A percentile compares a stretch with the other conserved stretches of the same genome.
phyloP scores from a whole-genome alignment of 2,113 vertebrate genomes.

The Sapayoa aenigma region DNA sequence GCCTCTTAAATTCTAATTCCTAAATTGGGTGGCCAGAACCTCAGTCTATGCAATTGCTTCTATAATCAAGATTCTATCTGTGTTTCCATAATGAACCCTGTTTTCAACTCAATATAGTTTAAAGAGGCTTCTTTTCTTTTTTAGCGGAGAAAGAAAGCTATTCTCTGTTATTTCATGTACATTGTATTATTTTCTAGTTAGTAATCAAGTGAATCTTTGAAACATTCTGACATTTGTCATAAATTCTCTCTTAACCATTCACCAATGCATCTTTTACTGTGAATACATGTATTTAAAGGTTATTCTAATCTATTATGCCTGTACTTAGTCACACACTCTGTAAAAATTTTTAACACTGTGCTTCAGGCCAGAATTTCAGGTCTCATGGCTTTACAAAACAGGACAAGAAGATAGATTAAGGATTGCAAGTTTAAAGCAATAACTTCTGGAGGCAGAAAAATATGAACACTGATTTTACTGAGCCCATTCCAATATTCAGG shows the following conservation, averaged over 20 bases:
- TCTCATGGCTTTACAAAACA: not conserved
- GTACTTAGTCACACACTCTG: not conserved
- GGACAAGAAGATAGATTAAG: not conserved
- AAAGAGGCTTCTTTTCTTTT: not conserved
- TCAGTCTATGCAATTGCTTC: slow-evolving; percentile 17
- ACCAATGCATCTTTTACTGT: not conserved
- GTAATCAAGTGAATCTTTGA: not conserved
- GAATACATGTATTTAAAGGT: not conserved
- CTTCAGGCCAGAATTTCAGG: not conserved
- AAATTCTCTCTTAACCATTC: not conserved
- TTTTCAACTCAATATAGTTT: slow-evolving; percentile 11
- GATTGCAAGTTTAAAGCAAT: not conserved
- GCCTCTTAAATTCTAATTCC: slow-evolving; percentile 59
- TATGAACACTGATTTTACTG: not conserved
- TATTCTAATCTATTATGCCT: not conserved
- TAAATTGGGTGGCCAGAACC: slow-evolving; percentile 37
- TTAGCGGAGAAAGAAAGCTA: not conserved
- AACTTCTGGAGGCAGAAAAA: not conserved
- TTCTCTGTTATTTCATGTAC: not conserved
- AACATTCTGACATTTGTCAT: not conserved
- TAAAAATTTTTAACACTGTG: not conserved
- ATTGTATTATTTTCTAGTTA: not conserved
- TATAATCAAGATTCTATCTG: slow-evolving; percentile 51
- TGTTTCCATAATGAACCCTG: slow-evolving; percentile 18
- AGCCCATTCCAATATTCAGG: not conserved